Evolutionary conservation across 2,113 vertebrate species (phyloP).

Genomic region (Cathartes aura): DNA sequence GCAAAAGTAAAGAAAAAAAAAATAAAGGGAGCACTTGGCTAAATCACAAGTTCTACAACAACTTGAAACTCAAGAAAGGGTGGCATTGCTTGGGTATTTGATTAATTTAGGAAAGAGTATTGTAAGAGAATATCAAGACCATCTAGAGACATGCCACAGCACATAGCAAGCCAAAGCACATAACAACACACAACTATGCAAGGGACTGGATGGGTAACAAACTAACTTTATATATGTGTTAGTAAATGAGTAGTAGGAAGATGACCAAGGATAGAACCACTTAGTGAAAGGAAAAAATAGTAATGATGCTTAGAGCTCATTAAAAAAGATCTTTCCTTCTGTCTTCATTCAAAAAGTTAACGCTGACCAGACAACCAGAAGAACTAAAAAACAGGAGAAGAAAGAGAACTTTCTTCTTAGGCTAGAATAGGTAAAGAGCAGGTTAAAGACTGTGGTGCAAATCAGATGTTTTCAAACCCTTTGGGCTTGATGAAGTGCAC

Average conservation of each 20-base stretch:
- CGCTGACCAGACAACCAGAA: background rate
- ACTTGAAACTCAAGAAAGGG: background rate
- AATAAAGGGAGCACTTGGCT: background rate
- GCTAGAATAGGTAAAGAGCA: background rate
- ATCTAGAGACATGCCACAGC: background rate
- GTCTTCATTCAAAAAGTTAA: background rate
- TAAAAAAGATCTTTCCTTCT: background rate
- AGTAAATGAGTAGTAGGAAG: background rate
- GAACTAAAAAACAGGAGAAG: background rate
- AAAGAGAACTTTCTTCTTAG: background rate
- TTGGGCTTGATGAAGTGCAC: background rate
- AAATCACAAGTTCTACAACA: background rate
- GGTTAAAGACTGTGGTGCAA: background rate
- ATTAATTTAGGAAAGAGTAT: background rate
- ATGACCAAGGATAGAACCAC: background rate
- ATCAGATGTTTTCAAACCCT: background rate
- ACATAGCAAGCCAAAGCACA: background rate
- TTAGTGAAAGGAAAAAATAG: background rate
- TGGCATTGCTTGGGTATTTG: background rate
- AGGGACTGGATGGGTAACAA: background rate
- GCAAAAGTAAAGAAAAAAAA: background rate
- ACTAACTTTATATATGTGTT: background rate
- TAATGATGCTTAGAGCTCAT: background rate
- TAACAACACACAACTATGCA: background rate
- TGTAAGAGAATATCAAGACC: background rate